Percentiles rank a stretch among this genome's conserved stretches.
Conservation (phyloP, 2,888 invertebrate species). For the Boloria euphrosyne region DNA sequence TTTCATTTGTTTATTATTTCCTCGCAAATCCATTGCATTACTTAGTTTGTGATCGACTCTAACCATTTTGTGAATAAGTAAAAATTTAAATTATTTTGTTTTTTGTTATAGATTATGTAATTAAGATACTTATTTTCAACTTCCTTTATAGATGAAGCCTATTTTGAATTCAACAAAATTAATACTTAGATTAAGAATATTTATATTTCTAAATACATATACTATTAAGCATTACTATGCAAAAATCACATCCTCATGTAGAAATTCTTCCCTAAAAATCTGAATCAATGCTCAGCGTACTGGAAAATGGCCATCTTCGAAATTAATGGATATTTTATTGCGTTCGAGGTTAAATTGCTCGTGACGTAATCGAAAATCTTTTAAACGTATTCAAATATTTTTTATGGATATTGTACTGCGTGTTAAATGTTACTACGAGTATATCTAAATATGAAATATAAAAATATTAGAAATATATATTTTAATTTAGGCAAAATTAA, state of each 20-base stretch:
- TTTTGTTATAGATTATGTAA: no score
- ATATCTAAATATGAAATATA: no score
- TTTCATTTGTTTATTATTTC: constrained; percentile 55
- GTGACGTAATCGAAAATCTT: constrained; percentile 63
- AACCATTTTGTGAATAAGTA: background rate
- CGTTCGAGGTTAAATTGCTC: constrained; percentile 76
- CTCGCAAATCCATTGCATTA: constrained; percentile 41
- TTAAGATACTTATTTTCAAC: no score
- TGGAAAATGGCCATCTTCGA: constrained; percentile 76
- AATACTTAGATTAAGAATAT: background rate
- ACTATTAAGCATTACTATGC: constrained; percentile 28
- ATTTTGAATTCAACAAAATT: no score
- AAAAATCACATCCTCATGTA: constrained; percentile 35
- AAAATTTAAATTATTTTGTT: no score
- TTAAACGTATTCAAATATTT: constrained; percentile 49
- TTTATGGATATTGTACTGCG: constrained; percentile 24
- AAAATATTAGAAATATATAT: no score
- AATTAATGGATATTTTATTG: constrained; percentile 80
- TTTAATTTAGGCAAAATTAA: no score
- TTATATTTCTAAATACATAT: background rate
- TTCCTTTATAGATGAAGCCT: no score
- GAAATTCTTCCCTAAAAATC: constrained; percentile 54
- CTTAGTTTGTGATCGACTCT: constrained; percentile 30
- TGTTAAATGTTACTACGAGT: background rate
- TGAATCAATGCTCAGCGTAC: constrained; percentile 60